Percentiles rank a stretch among this genome's conserved stretches.
These are phyloP conservation scores for Caenorhabditis elegans DNA, from an alignment of 1,140 invertebrate species.

Conservation along the genomic window WBcel235 BX284602.5:4651501-4652000, in stretches of 20 bases:
- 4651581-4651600: constrained; percentile 51
- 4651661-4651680: constrained; percentile 49
- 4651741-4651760: constrained; percentile 49
- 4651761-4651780: constrained; percentile 53
- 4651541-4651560: constrained; percentile 47
- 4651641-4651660: constrained; percentile 48
- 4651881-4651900: constrained; percentile 32
- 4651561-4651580: constrained; percentile 52
- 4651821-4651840: not conserved
- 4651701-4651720: constrained; percentile 49
- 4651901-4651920: constrained; percentile 52
- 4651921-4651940: constrained; percentile 47
- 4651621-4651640: constrained; percentile 10
- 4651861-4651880: too few relatives aligned
- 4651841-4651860: too few relatives aligned
- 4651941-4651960: constrained; percentile 52
- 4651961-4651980: constrained; percentile 42
- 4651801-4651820: not conserved
- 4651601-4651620: not conserved
- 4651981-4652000: constrained; percentile 34
- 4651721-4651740: constrained; percentile 51
- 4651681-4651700: constrained; percentile 48
- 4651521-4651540: constrained; percentile 49
- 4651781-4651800: not conserved
- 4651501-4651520: constrained; percentile 48